Percentiles rank a stretch among this genome's conserved stretches.
These are phyloP conservation scores for Agrypnus murinus DNA, from an alignment of 2,888 invertebrate genomes.

Conservation along the genomic window DNA sequence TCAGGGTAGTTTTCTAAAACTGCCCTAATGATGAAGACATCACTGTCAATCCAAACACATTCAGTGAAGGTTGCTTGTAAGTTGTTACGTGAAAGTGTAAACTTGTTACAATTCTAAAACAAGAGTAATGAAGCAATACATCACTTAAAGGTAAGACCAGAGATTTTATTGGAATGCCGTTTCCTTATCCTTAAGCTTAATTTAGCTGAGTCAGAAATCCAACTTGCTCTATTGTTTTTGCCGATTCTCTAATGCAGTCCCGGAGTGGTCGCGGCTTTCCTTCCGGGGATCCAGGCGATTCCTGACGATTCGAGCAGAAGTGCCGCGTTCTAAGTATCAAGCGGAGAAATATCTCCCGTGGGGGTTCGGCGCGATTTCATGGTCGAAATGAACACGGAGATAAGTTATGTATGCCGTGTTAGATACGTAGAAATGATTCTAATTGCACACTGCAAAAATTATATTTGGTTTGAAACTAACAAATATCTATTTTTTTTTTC, in stretches of 20 bases:
- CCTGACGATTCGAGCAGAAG: conserved; percentile 50
- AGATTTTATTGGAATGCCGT: conserved; percentile 34
- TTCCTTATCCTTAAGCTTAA: conserved; percentile 33
- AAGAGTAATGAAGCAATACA: neutral
- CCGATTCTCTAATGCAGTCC: conserved; percentile 46
- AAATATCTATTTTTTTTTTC: too few relatives aligned
- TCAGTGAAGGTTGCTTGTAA: conserved; percentile 26
- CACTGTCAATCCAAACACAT: conserved; percentile 43
- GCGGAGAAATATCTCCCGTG: conserved; percentile 48
- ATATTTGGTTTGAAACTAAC: too few relatives aligned
- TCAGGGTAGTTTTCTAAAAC: conserved; percentile 36
- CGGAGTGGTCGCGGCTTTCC: conserved; percentile 47
- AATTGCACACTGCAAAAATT: neutral
- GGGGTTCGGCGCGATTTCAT: conserved; percentile 51
- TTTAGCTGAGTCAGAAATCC: conserved; percentile 47
- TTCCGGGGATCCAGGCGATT: conserved; percentile 46
- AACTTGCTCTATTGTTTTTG: conserved; percentile 43
- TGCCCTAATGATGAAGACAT: conserved; percentile 50
- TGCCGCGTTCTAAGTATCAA: conserved; percentile 48
- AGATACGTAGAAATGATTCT: conserved; percentile 21
- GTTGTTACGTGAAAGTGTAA: neutral
- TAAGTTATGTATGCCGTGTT: conserved; percentile 42
- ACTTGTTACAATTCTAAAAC: neutral
- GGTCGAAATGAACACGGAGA: conserved; percentile 45
- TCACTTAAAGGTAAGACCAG: conserved; percentile 34